These are phyloP conservation scores for Clarias macrocephalus DNA, from an alignment of 2,113 vertebrate genomes.

Conservation along the genomic window DNA sequence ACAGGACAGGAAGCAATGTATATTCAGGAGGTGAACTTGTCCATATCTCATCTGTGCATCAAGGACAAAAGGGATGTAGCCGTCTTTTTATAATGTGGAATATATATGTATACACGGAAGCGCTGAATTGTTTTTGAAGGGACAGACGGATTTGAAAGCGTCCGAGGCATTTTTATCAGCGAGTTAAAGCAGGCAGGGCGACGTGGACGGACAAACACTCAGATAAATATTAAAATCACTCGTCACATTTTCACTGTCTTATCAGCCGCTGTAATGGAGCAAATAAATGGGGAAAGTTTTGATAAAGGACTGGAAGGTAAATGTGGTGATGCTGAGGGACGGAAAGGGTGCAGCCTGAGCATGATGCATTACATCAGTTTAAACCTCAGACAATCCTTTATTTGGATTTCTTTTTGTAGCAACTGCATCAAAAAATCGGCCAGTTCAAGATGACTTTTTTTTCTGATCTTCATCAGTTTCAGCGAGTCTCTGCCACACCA, in stretches of 20 bases:
- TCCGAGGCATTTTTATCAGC: slow-evolving; percentile 34
- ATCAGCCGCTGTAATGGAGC: slow-evolving; percentile 35
- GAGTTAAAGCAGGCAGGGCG: slow-evolving; percentile 5
- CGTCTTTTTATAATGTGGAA: slow-evolving; percentile 16
- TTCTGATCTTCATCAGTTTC: background rate
- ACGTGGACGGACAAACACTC: slow-evolving; percentile 18
- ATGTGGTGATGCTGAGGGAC: slow-evolving; percentile 3
- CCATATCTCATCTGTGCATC: slow-evolving; percentile 30
- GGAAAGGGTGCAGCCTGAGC: background rate
- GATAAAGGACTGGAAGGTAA: slow-evolving; percentile 35
- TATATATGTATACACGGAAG: slow-evolving; percentile 44
- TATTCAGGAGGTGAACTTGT: slow-evolving; percentile 22
- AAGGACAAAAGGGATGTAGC: slow-evolving; percentile 24
- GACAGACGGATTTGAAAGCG: slow-evolving; percentile 30
- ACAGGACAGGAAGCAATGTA: background rate
- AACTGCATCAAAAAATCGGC: background rate
- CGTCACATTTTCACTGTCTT: slow-evolving; percentile 32
- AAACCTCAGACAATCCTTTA: background rate
- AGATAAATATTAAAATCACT: slow-evolving; percentile 38
- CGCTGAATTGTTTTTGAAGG: slow-evolving; percentile 29
- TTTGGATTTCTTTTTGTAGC: background rate
- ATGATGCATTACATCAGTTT: background rate
- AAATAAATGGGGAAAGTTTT: slow-evolving; percentile 23
- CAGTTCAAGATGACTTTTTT: background rate
- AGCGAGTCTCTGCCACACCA: background rate